Conservation (phyloP, 2,888 invertebrate species). For the Diarsia mendica region DNA sequence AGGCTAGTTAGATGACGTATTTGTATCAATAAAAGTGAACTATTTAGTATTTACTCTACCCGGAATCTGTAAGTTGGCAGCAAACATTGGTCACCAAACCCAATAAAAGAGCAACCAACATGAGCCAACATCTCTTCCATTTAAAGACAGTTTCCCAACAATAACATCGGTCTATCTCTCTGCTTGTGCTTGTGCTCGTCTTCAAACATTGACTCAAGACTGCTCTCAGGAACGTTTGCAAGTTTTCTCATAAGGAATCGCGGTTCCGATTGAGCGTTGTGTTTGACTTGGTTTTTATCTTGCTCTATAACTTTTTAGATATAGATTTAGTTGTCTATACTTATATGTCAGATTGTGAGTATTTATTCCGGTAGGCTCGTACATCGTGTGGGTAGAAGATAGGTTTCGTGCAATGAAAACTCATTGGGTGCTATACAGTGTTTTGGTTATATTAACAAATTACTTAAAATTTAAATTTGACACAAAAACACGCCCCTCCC, state of each 20-base stretch:
- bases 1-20: background rate
- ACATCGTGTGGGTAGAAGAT: too few species aligned
- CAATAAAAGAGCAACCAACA: background rate
- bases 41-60: too few species aligned
- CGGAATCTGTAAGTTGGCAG: background rate
- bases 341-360: too few species aligned
- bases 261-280: conserved; percentile 23
- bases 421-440: too few species aligned
- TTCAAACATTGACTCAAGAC: conserved; percentile 51
- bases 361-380: too few species aligned
- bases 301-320: too few species aligned
- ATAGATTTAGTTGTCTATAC: background rate
- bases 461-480: too few species aligned
- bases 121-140: background rate
- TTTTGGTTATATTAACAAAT: too few species aligned
- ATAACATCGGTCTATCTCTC: conserved; percentile 43
- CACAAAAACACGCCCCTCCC: too few species aligned
- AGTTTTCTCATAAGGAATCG: conserved; percentile 48
- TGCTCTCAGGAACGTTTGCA: conserved; percentile 13
- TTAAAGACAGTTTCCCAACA: conserved; percentile 13
- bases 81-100: conserved; percentile 5
- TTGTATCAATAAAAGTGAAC: background rate
- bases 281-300: conserved; percentile 34
- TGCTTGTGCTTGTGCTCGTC: background rate
- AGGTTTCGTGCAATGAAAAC: too few species aligned